phyloP scores from a whole-genome alignment of 2,888 invertebrate species.

The Gastracanthus pulcherrimus region DNA sequence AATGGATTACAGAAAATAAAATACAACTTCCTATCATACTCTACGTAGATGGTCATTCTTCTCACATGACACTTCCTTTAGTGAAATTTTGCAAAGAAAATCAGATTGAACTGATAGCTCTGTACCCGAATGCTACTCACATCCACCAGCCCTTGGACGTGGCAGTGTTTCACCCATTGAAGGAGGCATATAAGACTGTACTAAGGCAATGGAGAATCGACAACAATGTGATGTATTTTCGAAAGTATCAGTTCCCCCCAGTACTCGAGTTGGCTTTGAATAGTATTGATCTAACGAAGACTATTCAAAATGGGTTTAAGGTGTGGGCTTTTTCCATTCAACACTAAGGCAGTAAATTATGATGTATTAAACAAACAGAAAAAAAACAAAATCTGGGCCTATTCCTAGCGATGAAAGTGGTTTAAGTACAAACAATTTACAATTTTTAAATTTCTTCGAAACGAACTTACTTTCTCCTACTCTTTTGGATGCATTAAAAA shows the following conservation, averaged over 20 bases:
- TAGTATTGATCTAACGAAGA: background rate
- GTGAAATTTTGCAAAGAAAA: slow-evolving; percentile 60
- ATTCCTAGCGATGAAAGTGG: too few relatives aligned
- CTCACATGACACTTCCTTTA: slow-evolving; percentile 41
- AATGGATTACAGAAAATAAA: background rate
- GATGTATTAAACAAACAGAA: background rate
- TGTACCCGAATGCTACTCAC: slow-evolving; percentile 25
- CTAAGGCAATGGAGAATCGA: background rate
- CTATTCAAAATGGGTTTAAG: slow-evolving; percentile 16
- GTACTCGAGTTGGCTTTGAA: slow-evolving; percentile 9
- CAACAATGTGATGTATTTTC: background rate
- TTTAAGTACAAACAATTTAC: too few relatives aligned
- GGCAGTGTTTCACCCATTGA: slow-evolving; percentile 5
- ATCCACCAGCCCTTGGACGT: too few relatives aligned
- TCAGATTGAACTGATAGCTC: background rate
- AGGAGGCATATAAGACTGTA: background rate
- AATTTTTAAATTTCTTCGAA: too few relatives aligned
- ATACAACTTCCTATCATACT: slow-evolving; percentile 35
- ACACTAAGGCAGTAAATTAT: slow-evolving; percentile 2
- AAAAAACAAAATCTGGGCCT: background rate
- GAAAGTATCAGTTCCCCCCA: slow-evolving; percentile 10
- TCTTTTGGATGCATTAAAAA: too few relatives aligned
- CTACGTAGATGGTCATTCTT: slow-evolving; percentile 62
- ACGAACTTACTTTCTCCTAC: too few relatives aligned
- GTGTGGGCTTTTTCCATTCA: slow-evolving; percentile 11